Evolutionary conservation across 2,888 invertebrate species (phyloP).

Genomic region (Epiblema foenella): DNA sequence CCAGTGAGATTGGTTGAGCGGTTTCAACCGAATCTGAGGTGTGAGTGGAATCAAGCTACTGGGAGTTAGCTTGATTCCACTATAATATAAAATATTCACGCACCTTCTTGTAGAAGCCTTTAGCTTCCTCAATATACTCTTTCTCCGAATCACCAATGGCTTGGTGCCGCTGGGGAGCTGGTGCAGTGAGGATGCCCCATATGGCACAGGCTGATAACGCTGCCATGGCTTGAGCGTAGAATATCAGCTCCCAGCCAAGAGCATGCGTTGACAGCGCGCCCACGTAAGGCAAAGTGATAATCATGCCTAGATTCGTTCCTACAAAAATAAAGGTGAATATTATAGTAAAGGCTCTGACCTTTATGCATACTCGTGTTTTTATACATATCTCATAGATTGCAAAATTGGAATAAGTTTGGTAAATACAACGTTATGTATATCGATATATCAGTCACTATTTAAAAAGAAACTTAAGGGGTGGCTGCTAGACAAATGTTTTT

Average conservation of each 20-base stretch:
- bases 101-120: constrained; percentile 52
- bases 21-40: too few relatives aligned
- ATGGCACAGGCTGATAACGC: constrained; percentile 65
- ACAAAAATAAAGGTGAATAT: constrained; percentile 35
- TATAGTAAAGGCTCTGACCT: not conserved
- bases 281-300: constrained; percentile 64
- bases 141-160: constrained; percentile 73
- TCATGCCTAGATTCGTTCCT: constrained; percentile 67
- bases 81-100: too few relatives aligned
- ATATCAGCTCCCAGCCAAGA: constrained; percentile 74
- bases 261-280: constrained; percentile 58
- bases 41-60: too few relatives aligned
- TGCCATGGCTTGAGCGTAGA: constrained; percentile 69
- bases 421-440: too few relatives aligned
- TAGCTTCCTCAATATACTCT: constrained; percentile 67
- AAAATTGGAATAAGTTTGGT: too few relatives aligned
- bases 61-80: too few relatives aligned
- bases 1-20: too few relatives aligned
- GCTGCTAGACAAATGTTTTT: too few relatives aligned
- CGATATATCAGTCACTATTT: too few relatives aligned
- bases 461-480: too few relatives aligned
- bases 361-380: too few relatives aligned
- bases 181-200: constrained; percentile 67
- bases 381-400: too few relatives aligned
- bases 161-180: constrained; percentile 64